Percentiles rank a stretch among this genome's conserved stretches.
These are phyloP conservation scores for Acanthacorydalis orientalis DNA, from an alignment of 2,888 invertebrate genomes.

Conservation along the genomic window DNA sequence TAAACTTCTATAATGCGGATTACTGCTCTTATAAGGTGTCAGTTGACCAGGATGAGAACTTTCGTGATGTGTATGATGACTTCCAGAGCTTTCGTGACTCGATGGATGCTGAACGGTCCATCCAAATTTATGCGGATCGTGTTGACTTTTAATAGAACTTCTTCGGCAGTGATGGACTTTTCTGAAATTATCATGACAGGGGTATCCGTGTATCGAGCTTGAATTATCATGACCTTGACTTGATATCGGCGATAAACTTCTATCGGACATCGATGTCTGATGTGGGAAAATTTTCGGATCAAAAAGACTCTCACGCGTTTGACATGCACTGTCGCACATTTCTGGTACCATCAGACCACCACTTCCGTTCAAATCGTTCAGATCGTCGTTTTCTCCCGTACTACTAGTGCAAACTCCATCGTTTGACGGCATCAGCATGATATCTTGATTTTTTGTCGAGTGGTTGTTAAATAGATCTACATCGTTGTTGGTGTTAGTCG, in stretches of 20 bases:
- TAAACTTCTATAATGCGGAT: constrained; percentile 13
- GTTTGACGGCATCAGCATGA: background rate
- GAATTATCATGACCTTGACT: background rate
- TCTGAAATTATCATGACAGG: background rate
- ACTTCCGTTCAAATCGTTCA: constrained; percentile 12
- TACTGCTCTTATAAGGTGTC: background rate
- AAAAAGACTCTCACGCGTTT: constrained; percentile 67
- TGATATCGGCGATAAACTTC: constrained; percentile 1
- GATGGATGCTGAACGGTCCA: constrained; percentile 8
- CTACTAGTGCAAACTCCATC: background rate
- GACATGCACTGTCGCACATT: constrained; percentile 62
- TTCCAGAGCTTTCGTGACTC: constrained; percentile 13
- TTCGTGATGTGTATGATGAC: constrained; percentile 13
- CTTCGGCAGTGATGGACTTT: background rate
- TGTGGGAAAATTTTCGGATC: background rate
- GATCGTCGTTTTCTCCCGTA: constrained; percentile 8
- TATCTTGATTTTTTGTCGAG: too few relatives aligned
- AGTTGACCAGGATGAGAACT: background rate
- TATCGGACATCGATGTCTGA: background rate
- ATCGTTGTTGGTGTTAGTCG: too few relatives aligned
- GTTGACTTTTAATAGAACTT: background rate
- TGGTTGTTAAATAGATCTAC: too few relatives aligned
- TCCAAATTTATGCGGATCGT: background rate
- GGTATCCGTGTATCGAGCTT: background rate
- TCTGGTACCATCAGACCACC: constrained; percentile 18